Evolutionary conservation across 2,888 invertebrate species (phyloP), one percentile per base, ranked within the genome.

Genomic region (Horisme vitalbata): DNA sequence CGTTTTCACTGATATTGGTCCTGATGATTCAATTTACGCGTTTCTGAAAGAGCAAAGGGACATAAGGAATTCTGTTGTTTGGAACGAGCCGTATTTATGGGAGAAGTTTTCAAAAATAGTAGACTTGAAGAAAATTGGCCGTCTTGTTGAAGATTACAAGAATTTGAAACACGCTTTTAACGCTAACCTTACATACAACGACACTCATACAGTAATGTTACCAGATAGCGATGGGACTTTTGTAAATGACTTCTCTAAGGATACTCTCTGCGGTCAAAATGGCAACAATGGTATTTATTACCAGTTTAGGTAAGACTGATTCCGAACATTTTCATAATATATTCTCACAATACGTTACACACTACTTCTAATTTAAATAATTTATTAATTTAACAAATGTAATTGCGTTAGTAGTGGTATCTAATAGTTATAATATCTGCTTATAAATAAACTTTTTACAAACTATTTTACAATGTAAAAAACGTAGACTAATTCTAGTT

Each of bases 221-320:
- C 36, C 39, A n/a, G 21, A 12, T 2, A 41, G n/a, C 6, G 39
- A 47, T 10, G 13, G 24, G n/a, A 13, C 32, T 20, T 49, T 44
- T 23, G 13, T 49, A 10, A 15, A 26, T 18, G 24, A 49, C 8
- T 38, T 38, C 30, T 34, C 35, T 31, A 10, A 13, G 10, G 11
- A 34, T 9, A 20, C 45, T 36, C 31, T 38, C 30, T 49, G 39
- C 23, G 44, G 35, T 13, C 44, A 35, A 13, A 39, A 38, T 2
- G 43, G 39, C 12, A 39, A 35, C 9, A 39, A 45, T 27, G 27
- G 12, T 27, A 11, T 41, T 21, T 34, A 27, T 44, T 49, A 39
- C 31, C 38, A 44, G 20, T 46, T 80, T 86, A 88, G 87, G 79
- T 79, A 84, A 89, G 88, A 88, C 88, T 89, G 88, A 89, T 71